Conservation (phyloP, 1,140 invertebrate genomes). For the Bombus cullumanus region DNA sequence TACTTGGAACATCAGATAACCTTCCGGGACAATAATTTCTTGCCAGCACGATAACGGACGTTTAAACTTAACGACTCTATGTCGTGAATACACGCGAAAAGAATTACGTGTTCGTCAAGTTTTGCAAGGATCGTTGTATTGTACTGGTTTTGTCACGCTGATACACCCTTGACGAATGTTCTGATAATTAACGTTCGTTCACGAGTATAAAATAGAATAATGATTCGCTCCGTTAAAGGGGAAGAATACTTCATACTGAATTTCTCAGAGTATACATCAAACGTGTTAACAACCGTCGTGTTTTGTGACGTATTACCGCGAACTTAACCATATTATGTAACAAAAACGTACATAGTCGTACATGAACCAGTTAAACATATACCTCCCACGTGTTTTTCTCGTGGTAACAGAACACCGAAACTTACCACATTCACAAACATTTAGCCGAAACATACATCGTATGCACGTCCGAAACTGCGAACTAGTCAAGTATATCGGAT, state of each 20-base stretch:
- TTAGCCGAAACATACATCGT: constrained; percentile 36
- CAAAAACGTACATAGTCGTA: not conserved
- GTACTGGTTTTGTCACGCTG: not conserved
- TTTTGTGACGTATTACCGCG: not conserved
- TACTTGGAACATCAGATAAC: constrained; percentile 13
- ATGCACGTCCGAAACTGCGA: constrained; percentile 41
- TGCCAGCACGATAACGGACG: constrained; percentile 2
- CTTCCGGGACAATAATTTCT: constrained; percentile 17
- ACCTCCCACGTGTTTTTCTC: constrained; percentile 15
- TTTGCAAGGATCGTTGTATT: not conserved
- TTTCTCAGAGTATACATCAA: not conserved
- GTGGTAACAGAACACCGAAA: not conserved
- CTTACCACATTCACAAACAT: constrained; percentile 37
- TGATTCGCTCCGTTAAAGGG: not conserved
- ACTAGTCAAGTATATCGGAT: constrained; percentile 51
- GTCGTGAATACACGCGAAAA: not conserved
- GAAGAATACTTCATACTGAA: not conserved
- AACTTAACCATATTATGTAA: constrained; percentile 1
- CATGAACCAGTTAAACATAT: not conserved
- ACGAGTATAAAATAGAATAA: not conserved
- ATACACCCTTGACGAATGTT: not conserved
- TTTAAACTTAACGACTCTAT: not conserved
- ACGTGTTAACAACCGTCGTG: not conserved
- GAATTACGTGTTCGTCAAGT: not conserved
- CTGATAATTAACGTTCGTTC: not conserved